phyloP scores from a whole-genome alignment of 2,888 invertebrate species.

The Prenolepis imparis region DNA sequence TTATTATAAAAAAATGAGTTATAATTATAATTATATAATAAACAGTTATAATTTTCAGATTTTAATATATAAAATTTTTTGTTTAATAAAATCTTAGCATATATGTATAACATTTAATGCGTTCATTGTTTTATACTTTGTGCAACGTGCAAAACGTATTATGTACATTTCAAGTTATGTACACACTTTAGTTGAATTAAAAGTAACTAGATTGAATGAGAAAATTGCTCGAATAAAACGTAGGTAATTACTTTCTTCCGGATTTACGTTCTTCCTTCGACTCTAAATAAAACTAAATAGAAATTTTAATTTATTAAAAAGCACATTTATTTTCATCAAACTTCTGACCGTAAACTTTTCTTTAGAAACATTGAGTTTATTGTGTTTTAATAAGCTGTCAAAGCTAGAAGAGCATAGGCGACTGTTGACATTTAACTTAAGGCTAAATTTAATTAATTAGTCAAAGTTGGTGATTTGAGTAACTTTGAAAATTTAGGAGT shows the following conservation, averaged over 20 bases:
- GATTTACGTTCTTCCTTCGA: slow-evolving; percentile 30
- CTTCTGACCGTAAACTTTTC: slow-evolving; percentile 30
- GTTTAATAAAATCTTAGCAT: background rate
- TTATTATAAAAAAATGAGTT: background rate
- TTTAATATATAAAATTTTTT: background rate
- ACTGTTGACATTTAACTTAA: slow-evolving; percentile 51
- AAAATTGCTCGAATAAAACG: slow-evolving; percentile 37
- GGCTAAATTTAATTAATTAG: slow-evolving; percentile 74
- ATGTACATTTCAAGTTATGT: background rate
- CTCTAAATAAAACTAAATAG: slow-evolving; percentile 36
- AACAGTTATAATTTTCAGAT: background rate
- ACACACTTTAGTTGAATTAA: slow-evolving; percentile 17
- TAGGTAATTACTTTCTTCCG: slow-evolving; percentile 47
- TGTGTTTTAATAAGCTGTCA: slow-evolving; percentile 51
- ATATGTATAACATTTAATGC: slow-evolving; percentile 6
- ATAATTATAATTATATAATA: no score
- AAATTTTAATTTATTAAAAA: slow-evolving; percentile 47
- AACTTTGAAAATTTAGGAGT: slow-evolving; percentile 60
- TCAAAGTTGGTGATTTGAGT: slow-evolving; percentile 60
- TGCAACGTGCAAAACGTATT: background rate
- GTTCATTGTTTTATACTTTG: background rate
- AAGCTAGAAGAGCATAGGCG: slow-evolving; percentile 30
- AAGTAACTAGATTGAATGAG: slow-evolving; percentile 21
- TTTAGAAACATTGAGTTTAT: slow-evolving; percentile 39
- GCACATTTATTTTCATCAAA: slow-evolving; percentile 48